Conservation (phyloP, 2,113 vertebrate genomes). For the Engystomops pustulosus region DNA sequence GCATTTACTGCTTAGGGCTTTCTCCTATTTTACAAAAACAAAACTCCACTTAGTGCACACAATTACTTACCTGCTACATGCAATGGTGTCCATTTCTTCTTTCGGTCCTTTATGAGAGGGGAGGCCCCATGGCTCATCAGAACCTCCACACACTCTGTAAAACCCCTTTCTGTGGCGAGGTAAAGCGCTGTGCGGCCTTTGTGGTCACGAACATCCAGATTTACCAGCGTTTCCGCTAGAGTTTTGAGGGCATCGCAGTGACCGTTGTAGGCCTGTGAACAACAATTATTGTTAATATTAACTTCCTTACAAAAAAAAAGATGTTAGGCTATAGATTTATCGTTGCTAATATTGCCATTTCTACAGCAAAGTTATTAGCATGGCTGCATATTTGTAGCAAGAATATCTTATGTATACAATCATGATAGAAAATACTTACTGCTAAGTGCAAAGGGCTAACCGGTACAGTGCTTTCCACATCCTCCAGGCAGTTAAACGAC, state of each 20-base stretch:
- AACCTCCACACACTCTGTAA: constrained; percentile 86
- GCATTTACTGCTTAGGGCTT: too few species aligned
- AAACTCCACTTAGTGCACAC: too few species aligned
- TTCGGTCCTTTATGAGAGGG: constrained; percentile 83
- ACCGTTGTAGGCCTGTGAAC: constrained; percentile 87
- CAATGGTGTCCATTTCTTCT: constrained; percentile 85
- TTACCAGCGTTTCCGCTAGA: constrained; percentile 92
- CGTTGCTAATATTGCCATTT: too few species aligned
- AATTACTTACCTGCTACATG: constrained; percentile 84
- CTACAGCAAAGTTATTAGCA: too few species aligned
- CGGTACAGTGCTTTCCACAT: constrained; percentile 91
- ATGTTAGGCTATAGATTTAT: too few species aligned
- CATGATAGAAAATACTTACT: too few species aligned
- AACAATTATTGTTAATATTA: neutral
- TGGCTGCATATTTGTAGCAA: neutral
- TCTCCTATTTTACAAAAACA: too few species aligned
- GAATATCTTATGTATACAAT: too few species aligned
- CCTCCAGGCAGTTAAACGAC: constrained; percentile 95
- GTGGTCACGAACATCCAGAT: constrained; percentile 89
- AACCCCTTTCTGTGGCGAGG: constrained; percentile 87
- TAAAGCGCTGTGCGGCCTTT: constrained; percentile 88
- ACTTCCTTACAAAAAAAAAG: too few species aligned
- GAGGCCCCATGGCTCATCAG: constrained; percentile 89
- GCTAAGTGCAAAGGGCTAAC: constrained; percentile 97
- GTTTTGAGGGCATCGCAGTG: constrained; percentile 92